A percentile compares a stretch with the other conserved stretches of the same genome.
Conservation (phyloP, 2,797 vertebrate genomes). For the Anguilla anguilla region DNA sequence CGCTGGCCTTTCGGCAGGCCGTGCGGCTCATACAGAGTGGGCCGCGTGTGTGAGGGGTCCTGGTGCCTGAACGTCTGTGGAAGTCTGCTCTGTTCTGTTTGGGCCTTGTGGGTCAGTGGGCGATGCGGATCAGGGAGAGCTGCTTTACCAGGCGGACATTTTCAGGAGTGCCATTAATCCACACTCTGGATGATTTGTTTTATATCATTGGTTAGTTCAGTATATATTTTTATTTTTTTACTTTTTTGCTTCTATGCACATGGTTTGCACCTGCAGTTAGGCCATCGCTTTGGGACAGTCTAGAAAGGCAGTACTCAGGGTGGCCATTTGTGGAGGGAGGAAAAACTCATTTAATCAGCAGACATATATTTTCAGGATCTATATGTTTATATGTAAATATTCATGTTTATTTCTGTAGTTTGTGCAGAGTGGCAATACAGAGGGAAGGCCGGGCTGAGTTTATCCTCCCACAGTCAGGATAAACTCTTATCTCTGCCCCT, state of each 20-base stretch:
- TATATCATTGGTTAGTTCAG: background rate
- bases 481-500: background rate
- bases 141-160: background rate
- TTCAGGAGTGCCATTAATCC: background rate
- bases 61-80: too few species aligned
- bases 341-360: background rate
- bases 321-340: background rate
- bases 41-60: too few species aligned
- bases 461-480: background rate
- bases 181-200: background rate
- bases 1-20: background rate
- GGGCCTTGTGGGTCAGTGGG: background rate
- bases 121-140: background rate
- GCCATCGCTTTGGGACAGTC: background rate
- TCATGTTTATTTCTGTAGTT: background rate
- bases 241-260: background rate
- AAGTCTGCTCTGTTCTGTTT: background rate
- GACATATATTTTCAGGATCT: background rate
- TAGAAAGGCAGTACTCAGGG: background rate
- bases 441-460: conserved; percentile 25
- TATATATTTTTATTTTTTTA: background rate
- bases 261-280: background rate
- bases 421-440: background rate
- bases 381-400: background rate
- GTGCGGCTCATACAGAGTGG: background rate